Base-by-base conservation (phyloP, 2,113 vertebrate genomes). In the Dendrocopos noguchii region DNA sequence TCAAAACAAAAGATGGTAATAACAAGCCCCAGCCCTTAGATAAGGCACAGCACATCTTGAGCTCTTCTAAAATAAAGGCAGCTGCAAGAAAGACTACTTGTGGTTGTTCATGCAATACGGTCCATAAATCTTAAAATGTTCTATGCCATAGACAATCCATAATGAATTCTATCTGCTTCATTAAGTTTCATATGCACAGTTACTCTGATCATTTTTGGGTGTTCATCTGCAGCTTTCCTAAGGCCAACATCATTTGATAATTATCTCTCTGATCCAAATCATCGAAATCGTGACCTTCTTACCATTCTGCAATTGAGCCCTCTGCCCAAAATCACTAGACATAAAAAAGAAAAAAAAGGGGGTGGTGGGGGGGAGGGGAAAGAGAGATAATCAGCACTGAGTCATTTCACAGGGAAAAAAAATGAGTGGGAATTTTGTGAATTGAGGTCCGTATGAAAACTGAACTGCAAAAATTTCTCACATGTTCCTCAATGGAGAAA, bases 31-130 rank as follows among this genome's bases (percentile, higher is more conserved):
- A 82, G 52, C 21, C 18, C 61, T 73, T n/a, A 80, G 36, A 72
- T 56, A 31, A 70, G n/a, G n/a, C 72, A 84, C 36, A 90, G 73
- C 44, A 83, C 61, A 70, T 63, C 79, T 85, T 46, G 19, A 93
- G 44, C 44, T 91, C 64, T 33, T 85, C 68, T 91, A 80, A 94
- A 89, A 64, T 15, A 82, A 77, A 89, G 31, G 53, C 56, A 91
- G 42, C 46, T 83, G 44, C 12, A 83, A 47, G 75, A 67, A 93
- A 83, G n/a, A 27, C 33, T 57, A 5, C 20, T 83, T 25, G 31
- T 52, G 29, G 36, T 55, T 81, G 36, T 67, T 89, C 60, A 25
- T 34, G 28, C 34, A 66, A 15, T 42, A 50, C 3, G 5, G 65
- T 27, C 77, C 31, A 77, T 71, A 64, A 77, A 87, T 89, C 66